Evolutionary conservation across 2,888 invertebrate genomes (phyloP).

Genomic region (Mimachlamys varia): DNA sequence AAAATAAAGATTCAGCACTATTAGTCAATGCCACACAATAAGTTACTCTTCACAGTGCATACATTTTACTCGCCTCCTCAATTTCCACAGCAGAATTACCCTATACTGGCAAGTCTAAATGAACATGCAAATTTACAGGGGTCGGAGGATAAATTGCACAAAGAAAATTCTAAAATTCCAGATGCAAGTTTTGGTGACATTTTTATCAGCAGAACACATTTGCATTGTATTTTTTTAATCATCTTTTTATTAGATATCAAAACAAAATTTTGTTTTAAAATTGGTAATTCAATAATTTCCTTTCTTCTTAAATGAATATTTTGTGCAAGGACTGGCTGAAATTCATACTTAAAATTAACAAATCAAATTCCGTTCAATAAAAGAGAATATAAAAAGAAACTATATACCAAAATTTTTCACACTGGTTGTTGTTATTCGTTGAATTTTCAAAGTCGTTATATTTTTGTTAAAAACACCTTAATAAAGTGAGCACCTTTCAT

Average conservation of each 20-base stretch:
- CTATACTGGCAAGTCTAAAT: neutral
- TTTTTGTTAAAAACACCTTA: no score
- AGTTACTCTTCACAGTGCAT: neutral
- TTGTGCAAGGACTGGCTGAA: neutral
- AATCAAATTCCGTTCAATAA: no score
- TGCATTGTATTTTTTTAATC: neutral
- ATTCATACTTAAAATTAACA: neutral
- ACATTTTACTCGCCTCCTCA: neutral
- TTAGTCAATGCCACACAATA: neutral
- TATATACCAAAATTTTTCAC: neutral
- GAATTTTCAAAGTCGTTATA: neutral
- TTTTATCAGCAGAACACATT: neutral
- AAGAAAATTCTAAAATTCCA: neutral
- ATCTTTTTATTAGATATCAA: neutral
- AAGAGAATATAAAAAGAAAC: neutral
- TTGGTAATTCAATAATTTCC: neutral
- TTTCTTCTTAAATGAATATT: neutral
- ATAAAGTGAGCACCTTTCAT: neutral
- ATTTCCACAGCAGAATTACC: neutral
- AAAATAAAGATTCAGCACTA: constrained; percentile 6
- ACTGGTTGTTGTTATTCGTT: neutral
- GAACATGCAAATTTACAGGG: neutral
- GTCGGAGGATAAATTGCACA: no score
- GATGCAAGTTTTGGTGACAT: neutral
- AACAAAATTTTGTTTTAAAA: neutral